These are phyloP conservation scores for Trachelus iudaicus DNA, from an alignment of 2,888 invertebrate species.

Conservation along the genomic window DNA sequence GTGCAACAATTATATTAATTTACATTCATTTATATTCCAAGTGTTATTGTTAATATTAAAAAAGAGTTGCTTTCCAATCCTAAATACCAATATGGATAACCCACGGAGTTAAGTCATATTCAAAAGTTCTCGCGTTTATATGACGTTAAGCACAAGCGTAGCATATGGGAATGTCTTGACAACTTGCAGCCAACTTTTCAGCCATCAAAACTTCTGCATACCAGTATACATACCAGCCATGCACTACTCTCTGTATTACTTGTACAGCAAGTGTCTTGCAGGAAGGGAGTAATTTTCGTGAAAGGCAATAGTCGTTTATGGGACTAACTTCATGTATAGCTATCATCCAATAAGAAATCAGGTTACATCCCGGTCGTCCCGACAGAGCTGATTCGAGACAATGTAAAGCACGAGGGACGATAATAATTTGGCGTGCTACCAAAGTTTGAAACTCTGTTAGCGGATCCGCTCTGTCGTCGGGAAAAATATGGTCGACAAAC, in stretches of 20 bases:
- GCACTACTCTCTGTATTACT: background rate
- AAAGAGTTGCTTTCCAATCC: background rate
- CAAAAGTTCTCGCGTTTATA: background rate
- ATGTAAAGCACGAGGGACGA: slow-evolving; percentile 40
- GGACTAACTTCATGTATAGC: background rate
- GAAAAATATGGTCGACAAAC: slow-evolving; percentile 50
- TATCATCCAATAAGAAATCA: slow-evolving; percentile 22
- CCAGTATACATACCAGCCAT: background rate
- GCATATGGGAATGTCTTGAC: background rate
- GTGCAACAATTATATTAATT: background rate
- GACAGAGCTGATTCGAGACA: slow-evolving; percentile 35
- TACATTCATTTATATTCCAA: background rate
- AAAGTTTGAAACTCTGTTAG: slow-evolving; percentile 53
- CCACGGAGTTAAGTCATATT: background rate
- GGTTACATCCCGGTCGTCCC: slow-evolving; percentile 28
- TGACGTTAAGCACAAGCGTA: background rate
- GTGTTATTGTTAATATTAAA: background rate
- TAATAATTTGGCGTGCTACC: slow-evolving; percentile 54
- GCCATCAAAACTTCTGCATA: background rate
- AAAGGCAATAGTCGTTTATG: background rate
- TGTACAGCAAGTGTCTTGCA: background rate
- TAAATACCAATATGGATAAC: background rate
- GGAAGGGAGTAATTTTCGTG: background rate
- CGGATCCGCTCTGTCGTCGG: slow-evolving; percentile 39
- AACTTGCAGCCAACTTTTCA: background rate